Conservation (phyloP, 2,888 invertebrate genomes). For the Dicranocentrus wangi region DNA sequence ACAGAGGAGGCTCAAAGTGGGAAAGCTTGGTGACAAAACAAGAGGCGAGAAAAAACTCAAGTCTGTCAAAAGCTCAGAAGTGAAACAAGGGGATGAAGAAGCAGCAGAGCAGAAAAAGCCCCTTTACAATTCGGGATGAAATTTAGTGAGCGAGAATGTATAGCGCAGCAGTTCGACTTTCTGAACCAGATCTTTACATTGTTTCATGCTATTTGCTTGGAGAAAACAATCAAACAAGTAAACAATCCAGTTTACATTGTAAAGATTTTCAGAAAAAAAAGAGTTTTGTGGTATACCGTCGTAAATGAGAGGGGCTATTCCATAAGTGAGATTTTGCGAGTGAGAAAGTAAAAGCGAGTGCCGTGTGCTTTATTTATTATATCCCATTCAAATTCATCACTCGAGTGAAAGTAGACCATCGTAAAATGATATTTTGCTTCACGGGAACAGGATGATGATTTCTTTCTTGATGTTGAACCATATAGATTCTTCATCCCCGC, state of each 20-base stretch:
- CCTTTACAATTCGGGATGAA: conserved; percentile 30
- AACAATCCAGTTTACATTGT: no score
- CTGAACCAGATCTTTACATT: neutral
- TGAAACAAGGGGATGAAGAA: neutral
- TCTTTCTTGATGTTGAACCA: neutral
- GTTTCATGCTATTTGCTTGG: neutral
- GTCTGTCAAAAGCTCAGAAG: neutral
- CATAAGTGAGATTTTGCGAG: neutral
- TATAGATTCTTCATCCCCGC: neutral
- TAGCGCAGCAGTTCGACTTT: neutral
- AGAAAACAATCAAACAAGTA: no score
- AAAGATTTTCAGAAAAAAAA: no score
- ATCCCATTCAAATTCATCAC: neutral
- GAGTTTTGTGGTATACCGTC: neutral
- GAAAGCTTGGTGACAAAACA: conserved; percentile 13
- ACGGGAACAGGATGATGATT: neutral
- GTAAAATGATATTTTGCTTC: neutral
- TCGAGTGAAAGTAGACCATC: neutral
- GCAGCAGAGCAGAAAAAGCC: conserved; percentile 16
- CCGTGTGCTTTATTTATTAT: neutral
- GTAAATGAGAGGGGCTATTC: neutral
- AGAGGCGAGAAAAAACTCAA: conserved; percentile 23
- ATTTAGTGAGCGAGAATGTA: neutral
- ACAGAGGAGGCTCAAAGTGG: conserved; percentile 14
- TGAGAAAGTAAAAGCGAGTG: neutral